Evolutionary conservation across 2,113 vertebrate genomes (phyloP).

Genomic region (Australoheros scitulus): DNA sequence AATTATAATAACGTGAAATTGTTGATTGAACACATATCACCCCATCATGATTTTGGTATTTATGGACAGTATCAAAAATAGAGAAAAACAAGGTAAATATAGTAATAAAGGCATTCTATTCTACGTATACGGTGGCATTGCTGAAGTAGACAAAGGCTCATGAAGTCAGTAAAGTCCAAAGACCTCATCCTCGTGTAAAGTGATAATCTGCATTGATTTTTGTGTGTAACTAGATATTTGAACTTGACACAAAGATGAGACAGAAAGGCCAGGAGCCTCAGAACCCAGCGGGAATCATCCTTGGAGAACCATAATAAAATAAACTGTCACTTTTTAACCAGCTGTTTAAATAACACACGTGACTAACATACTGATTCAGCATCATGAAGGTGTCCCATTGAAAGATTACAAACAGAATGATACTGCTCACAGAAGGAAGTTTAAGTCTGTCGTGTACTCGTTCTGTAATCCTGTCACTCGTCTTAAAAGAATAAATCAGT

Average conservation of each 20-base stretch:
- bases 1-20: not conserved
- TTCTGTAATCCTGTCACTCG: too few species aligned
- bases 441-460: too few species aligned
- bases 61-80: not conserved
- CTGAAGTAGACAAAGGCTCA: not conserved
- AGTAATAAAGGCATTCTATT: too few species aligned
- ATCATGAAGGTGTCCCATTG: not conserved
- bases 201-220: not conserved
- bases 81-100: not conserved
- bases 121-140: not conserved
- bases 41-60: not conserved
- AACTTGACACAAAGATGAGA: not conserved
- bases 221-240: not conserved
- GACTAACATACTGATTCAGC: not conserved
- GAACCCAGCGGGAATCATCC: not conserved
- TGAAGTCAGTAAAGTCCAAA: not conserved
- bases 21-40: not conserved
- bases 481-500: conserved; percentile 23
- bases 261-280: not conserved
- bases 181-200: not conserved
- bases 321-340: not conserved
- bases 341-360: not conserved
- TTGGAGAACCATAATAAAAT: not conserved
- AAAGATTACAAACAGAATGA: not conserved
- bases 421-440: not conserved